phyloP scores from a whole-genome alignment of 2,797 vertebrate species.

The Botia almorhae region DNA sequence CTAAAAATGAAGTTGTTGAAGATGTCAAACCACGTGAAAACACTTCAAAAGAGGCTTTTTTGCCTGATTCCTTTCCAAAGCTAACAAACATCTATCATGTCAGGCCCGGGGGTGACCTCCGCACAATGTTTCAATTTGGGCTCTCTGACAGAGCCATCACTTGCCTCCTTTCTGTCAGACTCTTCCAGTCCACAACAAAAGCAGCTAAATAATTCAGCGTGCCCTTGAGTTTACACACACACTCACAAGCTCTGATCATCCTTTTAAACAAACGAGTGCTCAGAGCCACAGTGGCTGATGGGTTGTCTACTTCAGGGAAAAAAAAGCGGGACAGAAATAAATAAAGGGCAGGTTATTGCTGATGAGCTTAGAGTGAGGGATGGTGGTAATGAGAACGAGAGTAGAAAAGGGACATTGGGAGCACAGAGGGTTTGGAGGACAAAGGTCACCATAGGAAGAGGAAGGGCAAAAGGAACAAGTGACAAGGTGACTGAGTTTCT shows the following conservation, averaged over 20 bases:
- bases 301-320: constrained; percentile 6
- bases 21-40: constrained; percentile 8
- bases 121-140: constrained; percentile 42
- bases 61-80: constrained; percentile 16
- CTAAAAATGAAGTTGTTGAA: background rate
- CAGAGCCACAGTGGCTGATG: constrained; percentile 23
- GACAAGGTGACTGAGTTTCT: background rate
- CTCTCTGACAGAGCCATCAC: constrained; percentile 35
- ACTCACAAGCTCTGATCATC: constrained; percentile 39
- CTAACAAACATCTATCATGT: constrained; percentile 51
- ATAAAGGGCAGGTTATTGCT: constrained; percentile 20
- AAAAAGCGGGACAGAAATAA: background rate
- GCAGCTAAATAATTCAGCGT: constrained; percentile 53
- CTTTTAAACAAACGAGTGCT: constrained; percentile 40
- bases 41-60: background rate
- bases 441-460: background rate
- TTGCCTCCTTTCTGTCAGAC: constrained; percentile 44
- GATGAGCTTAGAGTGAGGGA: background rate
- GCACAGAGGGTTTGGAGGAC: background rate
- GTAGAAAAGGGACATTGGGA: background rate
- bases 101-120: constrained; percentile 27
- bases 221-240: constrained; percentile 45
- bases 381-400: background rate
- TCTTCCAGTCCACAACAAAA: constrained; percentile 44
- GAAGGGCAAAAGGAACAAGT: too few relatives aligned